Conservation (phyloP, 2,797 vertebrate genomes). For the Alosa sapidissima region DNA sequence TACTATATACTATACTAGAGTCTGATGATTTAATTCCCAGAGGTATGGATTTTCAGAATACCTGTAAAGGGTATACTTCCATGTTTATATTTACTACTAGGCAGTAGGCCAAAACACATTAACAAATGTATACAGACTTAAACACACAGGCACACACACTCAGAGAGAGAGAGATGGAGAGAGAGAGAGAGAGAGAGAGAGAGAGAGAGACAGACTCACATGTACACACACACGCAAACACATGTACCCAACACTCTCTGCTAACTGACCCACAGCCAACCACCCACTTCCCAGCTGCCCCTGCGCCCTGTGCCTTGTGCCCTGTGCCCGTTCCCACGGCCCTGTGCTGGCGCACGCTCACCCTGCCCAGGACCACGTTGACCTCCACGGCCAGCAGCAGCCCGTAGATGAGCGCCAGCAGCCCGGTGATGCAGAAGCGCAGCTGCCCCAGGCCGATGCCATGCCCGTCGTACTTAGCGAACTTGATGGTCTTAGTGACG, state of each 20-base stretch:
- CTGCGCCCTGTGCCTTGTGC: too few relatives aligned
- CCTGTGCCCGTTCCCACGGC: background rate
- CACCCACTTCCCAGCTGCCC: background rate
- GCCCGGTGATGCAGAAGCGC: conserved; percentile 84
- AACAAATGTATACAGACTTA: background rate
- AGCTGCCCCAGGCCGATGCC: conserved; percentile 79
- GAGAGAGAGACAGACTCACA: background rate
- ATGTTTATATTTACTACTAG: background rate
- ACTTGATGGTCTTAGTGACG: conserved; percentile 86
- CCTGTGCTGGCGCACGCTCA: conserved; percentile 58
- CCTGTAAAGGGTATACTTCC: background rate
- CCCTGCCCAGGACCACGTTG: conserved; percentile 83
- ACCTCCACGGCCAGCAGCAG: conserved; percentile 82
- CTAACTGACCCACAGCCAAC: background rate
- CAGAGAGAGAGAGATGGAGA: too few relatives aligned
- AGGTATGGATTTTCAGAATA: background rate
- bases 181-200: too few relatives aligned
- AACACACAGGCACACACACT: background rate
- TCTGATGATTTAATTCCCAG: background rate
- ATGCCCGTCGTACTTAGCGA: conserved; percentile 83
- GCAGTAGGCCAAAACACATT: background rate
- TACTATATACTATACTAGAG: background rate
- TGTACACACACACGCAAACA: background rate
- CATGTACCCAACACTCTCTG: background rate
- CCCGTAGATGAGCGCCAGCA: conserved; percentile 81